These are phyloP conservation scores for Mesopsocus fuscifrons DNA, from an alignment of 2,888 invertebrate genomes.

Conservation along the genomic window DNA sequence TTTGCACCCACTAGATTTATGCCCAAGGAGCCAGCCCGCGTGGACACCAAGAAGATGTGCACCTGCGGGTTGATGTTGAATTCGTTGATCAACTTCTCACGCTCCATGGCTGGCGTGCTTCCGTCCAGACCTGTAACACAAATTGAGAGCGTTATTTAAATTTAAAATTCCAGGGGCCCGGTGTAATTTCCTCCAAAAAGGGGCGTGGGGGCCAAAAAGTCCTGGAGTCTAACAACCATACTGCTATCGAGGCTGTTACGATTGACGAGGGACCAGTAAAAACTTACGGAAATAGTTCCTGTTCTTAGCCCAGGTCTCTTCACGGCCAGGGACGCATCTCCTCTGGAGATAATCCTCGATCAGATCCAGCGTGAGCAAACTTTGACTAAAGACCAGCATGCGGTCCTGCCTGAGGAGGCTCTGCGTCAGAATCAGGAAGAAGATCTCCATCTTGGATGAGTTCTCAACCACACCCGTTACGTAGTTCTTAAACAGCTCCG, in stretches of 20 bases:
- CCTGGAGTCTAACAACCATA: too few relatives aligned
- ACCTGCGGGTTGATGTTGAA: slow-evolving; percentile 80
- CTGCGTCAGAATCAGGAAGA: slow-evolving; percentile 80
- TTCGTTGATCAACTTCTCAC: slow-evolving; percentile 90
- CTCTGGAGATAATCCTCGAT: slow-evolving; percentile 83
- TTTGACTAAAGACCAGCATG: slow-evolving; percentile 87
- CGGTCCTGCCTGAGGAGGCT: slow-evolving; percentile 76
- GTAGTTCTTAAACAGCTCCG: slow-evolving; percentile 67
- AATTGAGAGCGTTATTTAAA: too few relatives aligned
- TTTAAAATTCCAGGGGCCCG: too few relatives aligned
- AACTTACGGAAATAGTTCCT: slow-evolving; percentile 76
- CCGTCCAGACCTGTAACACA: slow-evolving; percentile 76
- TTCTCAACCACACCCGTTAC: slow-evolving; percentile 75
- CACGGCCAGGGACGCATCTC: slow-evolving; percentile 33
- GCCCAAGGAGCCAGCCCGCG: slow-evolving; percentile 88
- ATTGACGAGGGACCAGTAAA: slow-evolving; percentile 11
- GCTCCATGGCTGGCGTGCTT: slow-evolving; percentile 79
- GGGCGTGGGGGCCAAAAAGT: too few relatives aligned
- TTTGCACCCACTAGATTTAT: slow-evolving; percentile 97
- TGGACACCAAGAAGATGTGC: slow-evolving; percentile 87
- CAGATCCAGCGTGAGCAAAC: slow-evolving; percentile 81
- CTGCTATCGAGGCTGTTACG: too few relatives aligned
- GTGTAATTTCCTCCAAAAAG: too few relatives aligned
- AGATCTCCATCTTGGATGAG: slow-evolving; percentile 86
- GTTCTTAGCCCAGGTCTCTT: slow-evolving; percentile 66